A percentile compares a stretch with the other conserved stretches of the same genome.
phyloP scores from a whole-genome alignment of 2,888 invertebrate species.

The Holacanthella duospinosa region DNA sequence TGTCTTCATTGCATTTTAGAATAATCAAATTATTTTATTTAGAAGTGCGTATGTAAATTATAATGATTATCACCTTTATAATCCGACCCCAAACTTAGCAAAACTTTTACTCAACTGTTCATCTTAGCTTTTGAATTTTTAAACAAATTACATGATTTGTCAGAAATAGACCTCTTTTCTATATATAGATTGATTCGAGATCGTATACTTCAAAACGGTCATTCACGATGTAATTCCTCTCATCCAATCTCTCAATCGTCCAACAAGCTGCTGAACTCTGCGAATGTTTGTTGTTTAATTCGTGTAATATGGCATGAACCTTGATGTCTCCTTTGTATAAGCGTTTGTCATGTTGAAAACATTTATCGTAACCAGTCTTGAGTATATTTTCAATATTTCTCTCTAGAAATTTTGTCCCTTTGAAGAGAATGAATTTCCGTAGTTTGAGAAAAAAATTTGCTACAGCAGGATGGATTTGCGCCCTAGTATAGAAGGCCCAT shows the following conservation, averaged over 20 bases:
- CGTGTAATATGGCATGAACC: constrained; percentile 18
- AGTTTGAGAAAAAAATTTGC: constrained; percentile 27
- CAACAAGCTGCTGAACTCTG: not conserved
- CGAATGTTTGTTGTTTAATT: constrained; percentile 19
- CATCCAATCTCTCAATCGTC: constrained; percentile 5
- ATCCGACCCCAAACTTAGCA: too few relatives aligned
- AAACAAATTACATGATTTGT: too few relatives aligned
- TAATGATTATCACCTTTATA: too few relatives aligned
- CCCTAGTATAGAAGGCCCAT: constrained; percentile 24
- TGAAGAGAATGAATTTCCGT: constrained; percentile 34
- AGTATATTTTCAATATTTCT: constrained; percentile 29
- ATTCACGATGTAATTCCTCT: constrained; percentile 9
- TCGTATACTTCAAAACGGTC: constrained; percentile 16
- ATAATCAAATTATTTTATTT: too few relatives aligned
- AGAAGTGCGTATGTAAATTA: too few relatives aligned
- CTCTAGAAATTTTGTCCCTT: constrained; percentile 28
- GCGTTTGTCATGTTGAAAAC: constrained; percentile 29
- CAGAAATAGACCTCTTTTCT: too few relatives aligned
- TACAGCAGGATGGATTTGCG: constrained; percentile 16
- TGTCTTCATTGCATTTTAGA: too few relatives aligned
- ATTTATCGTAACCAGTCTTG: constrained; percentile 36
- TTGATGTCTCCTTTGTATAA: constrained; percentile 35
- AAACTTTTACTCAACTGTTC: too few relatives aligned
- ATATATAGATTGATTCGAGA: constrained; percentile 24
- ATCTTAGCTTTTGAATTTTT: too few relatives aligned